Percentiles rank a stretch among this genome's conserved stretches.
Conservation (phyloP, 2,113 vertebrate species). For the Dascyllus trimaculatus region DNA sequence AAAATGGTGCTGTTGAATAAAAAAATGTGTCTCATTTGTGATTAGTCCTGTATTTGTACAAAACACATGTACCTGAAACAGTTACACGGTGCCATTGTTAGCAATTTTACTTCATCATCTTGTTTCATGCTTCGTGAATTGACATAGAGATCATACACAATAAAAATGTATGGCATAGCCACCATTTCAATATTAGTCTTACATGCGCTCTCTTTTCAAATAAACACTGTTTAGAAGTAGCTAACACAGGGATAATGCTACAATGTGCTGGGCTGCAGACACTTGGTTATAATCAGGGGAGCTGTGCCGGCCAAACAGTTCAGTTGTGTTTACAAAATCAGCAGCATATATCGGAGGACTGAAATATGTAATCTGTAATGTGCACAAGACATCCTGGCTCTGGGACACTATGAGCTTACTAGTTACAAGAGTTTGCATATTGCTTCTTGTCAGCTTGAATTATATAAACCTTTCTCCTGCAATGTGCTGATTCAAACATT, state of each 20-base stretch:
- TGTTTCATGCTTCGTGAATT: no score
- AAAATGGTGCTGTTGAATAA: no score
- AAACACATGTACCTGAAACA: no score
- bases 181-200: not conserved
- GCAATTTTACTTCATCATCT: no score
- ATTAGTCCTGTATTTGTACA: no score
- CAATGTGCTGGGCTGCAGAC: not conserved
- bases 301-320: constrained; percentile 1
- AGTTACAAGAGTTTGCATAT: constrained; percentile 49
- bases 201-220: not conserved
- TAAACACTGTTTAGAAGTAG: not conserved
- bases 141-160: not conserved
- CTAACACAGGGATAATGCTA: not conserved
- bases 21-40: no score
- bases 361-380: constrained; percentile 17
- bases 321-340: constrained; percentile 16
- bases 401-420: constrained; percentile 20
- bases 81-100: no score
- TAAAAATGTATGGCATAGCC: not conserved
- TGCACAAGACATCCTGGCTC: constrained; percentile 10
- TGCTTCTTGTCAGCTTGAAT: constrained; percentile 36
- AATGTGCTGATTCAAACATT: constrained; percentile 57
- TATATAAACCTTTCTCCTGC: constrained; percentile 36
- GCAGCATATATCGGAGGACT: constrained; percentile 9
- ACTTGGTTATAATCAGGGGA: not conserved